Base-by-base conservation (phyloP, 2,888 invertebrate species). In the Plagodis pulveraria region DNA sequence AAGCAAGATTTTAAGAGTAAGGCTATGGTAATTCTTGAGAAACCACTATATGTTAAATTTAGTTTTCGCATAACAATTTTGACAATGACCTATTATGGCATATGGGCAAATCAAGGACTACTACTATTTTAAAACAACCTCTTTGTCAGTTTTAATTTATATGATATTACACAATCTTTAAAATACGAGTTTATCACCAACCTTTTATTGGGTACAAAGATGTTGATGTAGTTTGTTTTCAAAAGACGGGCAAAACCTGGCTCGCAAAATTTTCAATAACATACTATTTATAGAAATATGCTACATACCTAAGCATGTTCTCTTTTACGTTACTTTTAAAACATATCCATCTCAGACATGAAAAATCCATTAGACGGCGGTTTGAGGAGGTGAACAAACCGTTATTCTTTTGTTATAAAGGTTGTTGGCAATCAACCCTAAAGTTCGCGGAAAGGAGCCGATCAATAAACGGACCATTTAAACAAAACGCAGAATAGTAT, bases 371-470 rank as follows among this genome's bases (percentile, higher is more conserved):
- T 50, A 41, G 40, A 40, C 40, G 40, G 12, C 22, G 36, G 4
- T 32, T 34, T n/a, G 40, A 9, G 38, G 12, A 54, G 58, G 45
- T 58, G 40, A 59, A 59, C 33, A 54, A 59, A 55, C 54, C n/a
- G 42, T 0, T 34, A 9, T 22, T 36, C 45, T 42, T 48, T 50
- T 59, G 55, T 55, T 42, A 38, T 35, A 43, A 50, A 55, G 55
- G 54, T 59, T 42, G 58, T 33, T 50, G 42, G 47, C 40, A 34
- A 50, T 54, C 47, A 59, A 43, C 40, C 50, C 47, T 43, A 12
- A 33, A 43, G 34, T 41, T 43, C 46, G 42, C 38, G 47, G 33
- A 54, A 50, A 59, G 38, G 41, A 47, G 42, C 11, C 36, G 56
- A 46, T 59, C 44, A 40, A 58, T 58, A 48, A 41, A 36, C 38